Evolutionary conservation across 2,113 vertebrate species (phyloP).

Genomic region (Ageneiosus marmoratus): DNA sequence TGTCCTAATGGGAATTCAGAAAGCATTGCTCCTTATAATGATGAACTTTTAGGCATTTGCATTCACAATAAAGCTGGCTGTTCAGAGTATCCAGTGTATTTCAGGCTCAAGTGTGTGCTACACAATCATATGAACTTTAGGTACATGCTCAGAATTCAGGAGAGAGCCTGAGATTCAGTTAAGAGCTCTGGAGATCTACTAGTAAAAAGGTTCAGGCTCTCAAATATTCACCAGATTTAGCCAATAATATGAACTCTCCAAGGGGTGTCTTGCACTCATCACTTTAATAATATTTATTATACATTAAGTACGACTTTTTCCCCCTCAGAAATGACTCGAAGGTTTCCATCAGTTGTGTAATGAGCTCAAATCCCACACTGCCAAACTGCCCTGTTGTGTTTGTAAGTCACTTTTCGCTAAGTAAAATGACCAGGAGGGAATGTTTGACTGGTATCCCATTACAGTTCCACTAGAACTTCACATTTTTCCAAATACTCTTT

Average conservation of each 20-base stretch:
- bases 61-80: background rate
- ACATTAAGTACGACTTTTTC: background rate
- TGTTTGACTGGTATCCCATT: background rate
- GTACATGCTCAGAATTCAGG: background rate
- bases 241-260: background rate
- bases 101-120: background rate
- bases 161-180: background rate
- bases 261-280: background rate
- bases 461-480: background rate
- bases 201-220: background rate
- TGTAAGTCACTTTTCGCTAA: background rate
- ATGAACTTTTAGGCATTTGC: background rate
- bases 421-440: background rate
- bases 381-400: background rate
- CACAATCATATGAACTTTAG: background rate
- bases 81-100: background rate
- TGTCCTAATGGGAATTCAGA: background rate
- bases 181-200: background rate
- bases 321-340: background rate
- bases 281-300: background rate
- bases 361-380: background rate
- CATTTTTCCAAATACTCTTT: background rate
- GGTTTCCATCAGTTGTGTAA: background rate
- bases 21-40: background rate
- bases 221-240: background rate